Base-by-base conservation (phyloP, 2,797 vertebrate genomes). In the Crax fasciolata region DNA sequence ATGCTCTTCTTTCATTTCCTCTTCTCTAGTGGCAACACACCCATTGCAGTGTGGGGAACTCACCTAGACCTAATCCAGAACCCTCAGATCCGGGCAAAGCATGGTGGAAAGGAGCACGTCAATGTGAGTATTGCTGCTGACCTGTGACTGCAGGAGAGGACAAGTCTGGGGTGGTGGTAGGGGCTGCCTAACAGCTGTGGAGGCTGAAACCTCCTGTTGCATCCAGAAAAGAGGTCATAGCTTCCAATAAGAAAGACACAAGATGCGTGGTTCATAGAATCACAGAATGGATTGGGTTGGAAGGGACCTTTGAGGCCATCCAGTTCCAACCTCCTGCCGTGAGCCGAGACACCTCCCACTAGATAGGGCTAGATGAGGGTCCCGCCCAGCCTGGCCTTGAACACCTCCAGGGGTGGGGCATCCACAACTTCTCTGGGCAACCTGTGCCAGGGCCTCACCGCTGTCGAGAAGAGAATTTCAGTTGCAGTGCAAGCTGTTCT, bases 11-110 rank as follows among this genome's bases (percentile, higher is more conserved):
- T 94, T 78, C 28, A 74, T 83, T 89, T 87, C 91, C 46, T 90
- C 38, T 75, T 27, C 49, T 76, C 70, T 94, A 99, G 99, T 89
- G 99, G 99, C 61, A 98, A 99, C 90, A 99, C 99, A 27, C 99
- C 99, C n/a, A 98, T 99, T 83, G 99, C 98, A 0, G 99, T 99
- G 79, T 99, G 99, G 72, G 99, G 99, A 55, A 99, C 99, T 30
- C 99, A 99, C 95, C 98, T 99, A 97, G 99, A 99, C 97, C 99
- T 99, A 93, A 99, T 99, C 92, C 99, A 99, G 95, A 99, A 98
- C 51, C 99, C 99, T 11, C 98, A 99, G 96, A 99, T 99, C 97
- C 98, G 99, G 93, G 99, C 99, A 94, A 99, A 99, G 96, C 99
- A 99, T 5, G 99, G 99, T 30, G 98, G 97, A 38, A 98, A 98